Evolutionary conservation across 2,888 invertebrate genomes (phyloP).

Genomic region (Seira ritae): DNA sequence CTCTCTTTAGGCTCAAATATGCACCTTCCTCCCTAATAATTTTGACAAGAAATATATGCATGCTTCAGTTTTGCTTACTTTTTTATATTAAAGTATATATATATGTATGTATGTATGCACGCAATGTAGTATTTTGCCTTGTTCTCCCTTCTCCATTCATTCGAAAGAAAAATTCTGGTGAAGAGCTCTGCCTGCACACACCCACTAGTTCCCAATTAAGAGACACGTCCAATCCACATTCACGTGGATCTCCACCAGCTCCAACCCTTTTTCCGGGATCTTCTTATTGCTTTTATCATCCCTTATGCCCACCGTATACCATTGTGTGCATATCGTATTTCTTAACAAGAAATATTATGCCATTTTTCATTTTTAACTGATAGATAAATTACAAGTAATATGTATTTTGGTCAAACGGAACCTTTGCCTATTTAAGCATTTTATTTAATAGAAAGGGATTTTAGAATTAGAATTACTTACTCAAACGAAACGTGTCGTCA

Average conservation of each 20-base stretch:
- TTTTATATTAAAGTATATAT: too few species aligned
- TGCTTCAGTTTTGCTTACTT: slow-evolving; percentile 16
- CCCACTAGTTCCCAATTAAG: slow-evolving; percentile 37
- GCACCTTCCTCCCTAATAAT: slow-evolving; percentile 26
- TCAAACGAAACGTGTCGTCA: neutral
- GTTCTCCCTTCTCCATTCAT: slow-evolving; percentile 1
- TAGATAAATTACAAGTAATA: too few species aligned
- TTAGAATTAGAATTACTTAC: too few species aligned
- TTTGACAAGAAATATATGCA: neutral
- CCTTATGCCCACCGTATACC: neutral
- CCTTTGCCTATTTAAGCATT: slow-evolving; percentile 12
- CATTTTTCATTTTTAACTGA: too few species aligned
- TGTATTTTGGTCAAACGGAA: slow-evolving; percentile 29
- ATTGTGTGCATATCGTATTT: too few species aligned
- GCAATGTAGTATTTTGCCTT: neutral
- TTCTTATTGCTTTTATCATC: neutral
- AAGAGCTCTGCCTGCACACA: slow-evolving; percentile 12
- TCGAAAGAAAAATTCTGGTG: neutral
- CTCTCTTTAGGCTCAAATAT: slow-evolving; percentile 17
- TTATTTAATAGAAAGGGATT: neutral
- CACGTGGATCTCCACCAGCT: slow-evolving; percentile 24
- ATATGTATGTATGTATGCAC: too few species aligned
- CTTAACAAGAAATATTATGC: too few species aligned
- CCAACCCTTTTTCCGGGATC: slow-evolving; percentile 37
- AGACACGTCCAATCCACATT: slow-evolving; percentile 36